These are phyloP conservation scores for Alectoris magna DNA, from an alignment of 2,797 vertebrate species.

Conservation along the genomic window DNA sequence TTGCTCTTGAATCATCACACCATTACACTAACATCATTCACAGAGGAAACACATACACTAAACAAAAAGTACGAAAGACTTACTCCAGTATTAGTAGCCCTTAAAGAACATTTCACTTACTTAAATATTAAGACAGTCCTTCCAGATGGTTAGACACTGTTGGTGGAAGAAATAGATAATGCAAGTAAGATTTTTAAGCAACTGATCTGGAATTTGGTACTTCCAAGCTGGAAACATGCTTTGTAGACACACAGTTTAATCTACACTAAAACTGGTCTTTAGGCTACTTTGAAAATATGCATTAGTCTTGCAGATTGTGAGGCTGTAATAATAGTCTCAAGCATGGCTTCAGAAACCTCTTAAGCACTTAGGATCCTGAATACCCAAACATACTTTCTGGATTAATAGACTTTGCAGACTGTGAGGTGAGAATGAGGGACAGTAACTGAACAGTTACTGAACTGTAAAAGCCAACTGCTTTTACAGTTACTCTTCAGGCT, in stretches of 20 bases:
- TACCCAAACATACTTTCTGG: fast-evolving
- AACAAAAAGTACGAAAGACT: not conserved
- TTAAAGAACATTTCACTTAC: not conserved
- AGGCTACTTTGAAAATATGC: not conserved
- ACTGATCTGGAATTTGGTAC: not conserved
- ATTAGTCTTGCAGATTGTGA: not conserved
- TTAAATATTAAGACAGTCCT: not conserved
- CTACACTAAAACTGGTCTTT: not conserved
- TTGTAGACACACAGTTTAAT: not conserved
- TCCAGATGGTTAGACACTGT: not conserved
- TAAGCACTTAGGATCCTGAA: not conserved
- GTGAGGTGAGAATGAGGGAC: not conserved
- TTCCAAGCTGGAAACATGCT: not conserved
- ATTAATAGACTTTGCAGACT: not conserved
- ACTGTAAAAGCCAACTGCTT: not conserved
- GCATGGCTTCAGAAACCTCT: not conserved
- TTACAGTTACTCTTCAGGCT: not conserved
- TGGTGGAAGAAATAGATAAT: not conserved
- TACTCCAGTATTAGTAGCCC: not conserved
- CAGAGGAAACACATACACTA: not conserved
- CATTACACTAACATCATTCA: not conserved
- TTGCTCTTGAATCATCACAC: not conserved
- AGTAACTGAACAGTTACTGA: not conserved
- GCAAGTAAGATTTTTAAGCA: fast-evolving
- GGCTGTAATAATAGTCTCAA: not conserved